Evolutionary conservation across 1,140 invertebrate genomes (phyloP).

Genomic region (Caerostris darwini): DNA sequence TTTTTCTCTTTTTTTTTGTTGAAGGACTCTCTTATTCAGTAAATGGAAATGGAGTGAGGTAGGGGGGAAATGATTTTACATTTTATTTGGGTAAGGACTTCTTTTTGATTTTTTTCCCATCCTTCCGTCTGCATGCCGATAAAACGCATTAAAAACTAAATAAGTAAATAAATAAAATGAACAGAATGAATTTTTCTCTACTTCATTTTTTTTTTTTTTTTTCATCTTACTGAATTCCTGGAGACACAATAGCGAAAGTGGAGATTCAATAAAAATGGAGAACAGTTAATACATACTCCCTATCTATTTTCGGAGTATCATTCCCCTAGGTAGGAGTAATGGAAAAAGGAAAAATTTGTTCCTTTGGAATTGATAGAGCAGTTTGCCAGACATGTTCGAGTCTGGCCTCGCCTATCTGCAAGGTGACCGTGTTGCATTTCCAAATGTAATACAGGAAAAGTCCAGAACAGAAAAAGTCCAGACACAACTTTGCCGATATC

Average conservation of each 20-base stretch:
- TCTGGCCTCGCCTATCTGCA: neutral
- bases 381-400: neutral
- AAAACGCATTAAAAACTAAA: constrained; percentile 63
- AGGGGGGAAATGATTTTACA: constrained; percentile 12
- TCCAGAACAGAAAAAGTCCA: neutral
- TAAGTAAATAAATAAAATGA: constrained; percentile 71
- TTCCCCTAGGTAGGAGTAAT: constrained; percentile 14
- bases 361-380: constrained; percentile 48
- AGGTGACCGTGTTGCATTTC: neutral
- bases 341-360: constrained; percentile 52
- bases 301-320: constrained; percentile 67
- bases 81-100: constrained; percentile 60
- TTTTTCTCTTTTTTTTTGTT: neutral
- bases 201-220: too few species aligned
- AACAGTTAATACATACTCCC: constrained; percentile 72
- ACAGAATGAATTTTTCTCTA: constrained; percentile 20
- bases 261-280: constrained; percentile 74
- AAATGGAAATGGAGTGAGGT: constrained; percentile 29
- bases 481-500: too few species aligned
- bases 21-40: neutral
- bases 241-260: constrained; percentile 63
- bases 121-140: constrained; percentile 61
- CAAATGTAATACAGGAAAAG: neutral
- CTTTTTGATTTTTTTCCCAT: too few species aligned
- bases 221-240: neutral